These are phyloP conservation scores for Hyaena hyaena DNA, from an alignment of 2,113 vertebrate genomes.

Conservation along the genomic window DNA sequence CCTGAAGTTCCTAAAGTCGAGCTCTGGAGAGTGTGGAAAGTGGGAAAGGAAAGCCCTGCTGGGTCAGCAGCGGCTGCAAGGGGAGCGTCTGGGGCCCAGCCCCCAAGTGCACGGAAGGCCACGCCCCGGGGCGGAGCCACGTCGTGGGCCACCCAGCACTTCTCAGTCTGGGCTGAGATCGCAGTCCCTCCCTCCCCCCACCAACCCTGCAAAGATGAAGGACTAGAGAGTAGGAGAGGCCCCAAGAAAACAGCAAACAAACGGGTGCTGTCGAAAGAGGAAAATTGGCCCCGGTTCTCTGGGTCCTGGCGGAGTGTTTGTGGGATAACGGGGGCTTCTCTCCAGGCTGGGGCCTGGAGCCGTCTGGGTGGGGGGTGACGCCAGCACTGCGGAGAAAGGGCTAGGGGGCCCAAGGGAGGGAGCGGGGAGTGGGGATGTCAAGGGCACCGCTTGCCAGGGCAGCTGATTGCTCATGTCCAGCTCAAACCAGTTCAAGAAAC, in stretches of 20 bases:
- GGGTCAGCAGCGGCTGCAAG: not conserved
- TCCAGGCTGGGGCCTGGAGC: constrained; percentile 7
- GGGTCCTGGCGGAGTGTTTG: not conserved
- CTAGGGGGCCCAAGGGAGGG: not conserved
- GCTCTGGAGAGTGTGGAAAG: constrained; percentile 43
- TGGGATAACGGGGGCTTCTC: constrained; percentile 25
- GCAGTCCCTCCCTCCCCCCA: not conserved
- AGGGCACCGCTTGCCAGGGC: constrained; percentile 78
- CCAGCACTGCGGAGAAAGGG: constrained; percentile 47
- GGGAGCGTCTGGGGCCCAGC: not conserved
- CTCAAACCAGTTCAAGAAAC: constrained; percentile 86
- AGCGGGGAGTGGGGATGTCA: constrained; percentile 28
- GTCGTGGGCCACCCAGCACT: not conserved
- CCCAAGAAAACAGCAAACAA: not conserved
- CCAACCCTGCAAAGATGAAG: not conserved
- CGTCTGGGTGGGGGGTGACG: constrained; percentile 6
- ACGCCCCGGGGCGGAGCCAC: not conserved
- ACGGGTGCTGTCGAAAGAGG: not conserved
- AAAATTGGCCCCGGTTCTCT: not conserved
- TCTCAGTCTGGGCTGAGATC: constrained; percentile 55
- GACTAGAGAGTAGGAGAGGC: not conserved
- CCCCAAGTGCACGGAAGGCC: not conserved
- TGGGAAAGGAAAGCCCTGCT: not conserved
- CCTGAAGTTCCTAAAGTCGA: not conserved
- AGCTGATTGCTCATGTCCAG: constrained; percentile 83